Evolutionary conservation across 1,140 invertebrate genomes (phyloP).

Genomic region (Physella acuta): DNA sequence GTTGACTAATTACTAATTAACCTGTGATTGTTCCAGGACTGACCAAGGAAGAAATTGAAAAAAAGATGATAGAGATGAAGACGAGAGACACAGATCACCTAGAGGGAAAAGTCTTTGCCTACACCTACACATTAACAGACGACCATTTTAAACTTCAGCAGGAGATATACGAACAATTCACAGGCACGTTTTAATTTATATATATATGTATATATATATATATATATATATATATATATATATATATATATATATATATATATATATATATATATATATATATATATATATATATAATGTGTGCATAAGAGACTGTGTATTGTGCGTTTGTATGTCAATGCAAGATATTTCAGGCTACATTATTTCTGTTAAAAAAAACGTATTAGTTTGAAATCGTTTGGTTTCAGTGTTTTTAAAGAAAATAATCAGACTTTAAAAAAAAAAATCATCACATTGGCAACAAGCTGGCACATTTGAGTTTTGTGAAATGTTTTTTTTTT

Average conservation of each 20-base stretch:
- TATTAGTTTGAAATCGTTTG: not conserved
- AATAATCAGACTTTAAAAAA: not conserved
- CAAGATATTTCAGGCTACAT: not conserved
- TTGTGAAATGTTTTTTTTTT: not conserved
- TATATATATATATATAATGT: too few relatives aligned
- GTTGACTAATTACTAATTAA: not conserved
- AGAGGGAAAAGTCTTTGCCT: constrained; percentile 53
- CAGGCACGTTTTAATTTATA: constrained; percentile 36
- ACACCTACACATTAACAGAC: constrained; percentile 47
- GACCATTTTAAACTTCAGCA: constrained; percentile 49
- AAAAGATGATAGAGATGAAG: constrained; percentile 40
- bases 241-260: not conserved
- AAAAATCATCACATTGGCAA: not conserved
- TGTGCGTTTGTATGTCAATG: not conserved
- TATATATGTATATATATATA: not conserved
- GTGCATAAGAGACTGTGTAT: too few relatives aligned
- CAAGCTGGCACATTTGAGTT: not conserved
- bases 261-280: too few relatives aligned
- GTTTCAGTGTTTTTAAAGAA: not conserved
- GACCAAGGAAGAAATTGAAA: constrained; percentile 35
- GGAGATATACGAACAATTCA: constrained; percentile 48
- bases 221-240: not conserved
- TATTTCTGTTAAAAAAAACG: not conserved
- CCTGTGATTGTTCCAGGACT: constrained; percentile 39
- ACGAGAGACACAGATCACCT: constrained; percentile 36